A percentile compares a stretch with the other conserved stretches of the same genome.
Conservation (phyloP, 2,888 invertebrate genomes). For the Formica aserva region DNA sequence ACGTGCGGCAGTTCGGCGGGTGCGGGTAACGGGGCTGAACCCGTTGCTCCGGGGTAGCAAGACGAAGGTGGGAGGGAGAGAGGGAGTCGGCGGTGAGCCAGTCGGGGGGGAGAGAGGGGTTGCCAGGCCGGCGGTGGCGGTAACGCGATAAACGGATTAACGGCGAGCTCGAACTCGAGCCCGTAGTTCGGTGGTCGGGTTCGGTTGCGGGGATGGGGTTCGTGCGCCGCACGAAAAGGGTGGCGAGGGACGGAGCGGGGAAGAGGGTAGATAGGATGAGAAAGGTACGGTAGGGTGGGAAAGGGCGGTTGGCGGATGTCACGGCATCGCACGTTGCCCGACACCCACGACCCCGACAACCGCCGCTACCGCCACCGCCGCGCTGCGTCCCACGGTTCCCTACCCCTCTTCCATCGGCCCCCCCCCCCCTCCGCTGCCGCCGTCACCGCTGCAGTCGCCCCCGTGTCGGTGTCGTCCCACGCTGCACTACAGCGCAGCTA, state of each 20-base stretch:
- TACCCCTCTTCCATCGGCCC: constrained; percentile 8
- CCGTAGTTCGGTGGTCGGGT: constrained; percentile 79
- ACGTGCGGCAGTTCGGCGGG: constrained; percentile 47
- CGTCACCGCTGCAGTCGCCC: constrained; percentile 47
- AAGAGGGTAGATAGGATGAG: background rate
- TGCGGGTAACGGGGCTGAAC: constrained; percentile 63
- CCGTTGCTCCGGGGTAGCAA: constrained; percentile 45
- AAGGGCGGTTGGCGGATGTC: constrained; percentile 78
- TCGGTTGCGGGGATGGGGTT: constrained; percentile 69
- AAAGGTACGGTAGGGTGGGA: constrained; percentile 50
- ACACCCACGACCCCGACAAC: constrained; percentile 73
- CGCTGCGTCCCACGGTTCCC: constrained; percentile 7
- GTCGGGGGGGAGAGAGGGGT: constrained; percentile 30
- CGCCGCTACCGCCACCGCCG: constrained; percentile 51
- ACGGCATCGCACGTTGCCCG: constrained; percentile 81
- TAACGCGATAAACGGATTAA: constrained; percentile 86
- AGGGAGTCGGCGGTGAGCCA: constrained; percentile 41
- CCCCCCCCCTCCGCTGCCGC: constrained; percentile 39
- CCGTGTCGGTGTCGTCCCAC: constrained; percentile 53
- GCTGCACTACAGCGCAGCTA: constrained; percentile 64
- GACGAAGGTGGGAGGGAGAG: constrained; percentile 46
- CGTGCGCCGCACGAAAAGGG: constrained; percentile 50
- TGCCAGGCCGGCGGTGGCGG: constrained; percentile 48
- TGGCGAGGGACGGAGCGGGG: background rate
- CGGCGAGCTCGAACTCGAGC: constrained; percentile 81